phyloP scores from a whole-genome alignment of 2,113 vertebrate species.

The Brevimyrus niger region DNA sequence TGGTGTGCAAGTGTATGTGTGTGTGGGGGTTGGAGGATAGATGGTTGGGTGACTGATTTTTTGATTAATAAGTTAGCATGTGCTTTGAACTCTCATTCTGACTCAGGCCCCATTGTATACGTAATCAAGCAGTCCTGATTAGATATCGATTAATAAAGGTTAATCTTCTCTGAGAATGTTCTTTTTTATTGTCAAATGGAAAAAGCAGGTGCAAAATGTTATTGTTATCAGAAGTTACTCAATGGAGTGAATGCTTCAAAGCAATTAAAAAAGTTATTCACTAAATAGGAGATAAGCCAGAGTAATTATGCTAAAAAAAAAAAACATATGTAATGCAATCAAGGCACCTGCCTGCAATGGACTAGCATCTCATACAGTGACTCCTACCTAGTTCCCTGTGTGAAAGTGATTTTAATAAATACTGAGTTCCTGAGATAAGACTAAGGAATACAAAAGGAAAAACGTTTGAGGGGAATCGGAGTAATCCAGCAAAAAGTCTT shows the following conservation, averaged over 20 bases:
- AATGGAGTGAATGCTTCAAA: not conserved
- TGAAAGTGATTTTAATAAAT: not conserved
- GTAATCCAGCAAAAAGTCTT: not conserved
- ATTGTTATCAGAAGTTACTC: not conserved
- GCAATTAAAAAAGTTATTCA: not conserved
- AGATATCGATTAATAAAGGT: not conserved
- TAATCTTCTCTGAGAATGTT: not conserved
- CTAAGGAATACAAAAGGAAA: not conserved
- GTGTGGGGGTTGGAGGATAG: not conserved
- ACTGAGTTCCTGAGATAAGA: not conserved
- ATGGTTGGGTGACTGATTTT: not conserved
- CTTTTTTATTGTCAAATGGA: not conserved
- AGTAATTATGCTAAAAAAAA: not conserved
- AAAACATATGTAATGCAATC: not conserved
- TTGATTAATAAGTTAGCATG: not conserved
- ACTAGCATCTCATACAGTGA: not conserved
- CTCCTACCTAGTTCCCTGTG: not conserved
- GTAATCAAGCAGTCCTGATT: not conserved
- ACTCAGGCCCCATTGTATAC: not conserved
- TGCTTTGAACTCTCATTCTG: not conserved
- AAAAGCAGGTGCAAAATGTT: not conserved
- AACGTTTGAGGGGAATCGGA: not conserved
- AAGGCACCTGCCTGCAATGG: not conserved
- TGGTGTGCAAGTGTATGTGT: not conserved
- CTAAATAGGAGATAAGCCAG: not conserved